These are phyloP conservation scores for Balaeniceps rex DNA, from an alignment of 2,113 vertebrate genomes.

Conservation along the genomic window DNA sequence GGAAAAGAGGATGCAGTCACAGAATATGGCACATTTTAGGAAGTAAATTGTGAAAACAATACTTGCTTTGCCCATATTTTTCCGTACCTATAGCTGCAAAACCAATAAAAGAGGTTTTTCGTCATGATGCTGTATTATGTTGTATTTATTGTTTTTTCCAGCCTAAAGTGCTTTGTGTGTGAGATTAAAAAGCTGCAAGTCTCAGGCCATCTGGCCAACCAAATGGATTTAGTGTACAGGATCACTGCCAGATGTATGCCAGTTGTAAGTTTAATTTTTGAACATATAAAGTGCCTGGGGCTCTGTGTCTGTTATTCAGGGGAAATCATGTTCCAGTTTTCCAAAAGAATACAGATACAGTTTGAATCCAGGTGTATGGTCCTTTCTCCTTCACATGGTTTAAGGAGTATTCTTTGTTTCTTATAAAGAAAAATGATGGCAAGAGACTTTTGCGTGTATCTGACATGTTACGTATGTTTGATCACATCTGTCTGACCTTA, in stretches of 20 bases:
- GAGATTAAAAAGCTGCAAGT: constrained; percentile 89
- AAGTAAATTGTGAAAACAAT: background rate
- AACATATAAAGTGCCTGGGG: constrained; percentile 78
- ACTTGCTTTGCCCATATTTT: constrained; percentile 39
- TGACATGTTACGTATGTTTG: background rate
- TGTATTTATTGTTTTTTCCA: constrained; percentile 57
- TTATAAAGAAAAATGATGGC: background rate
- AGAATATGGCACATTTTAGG: background rate
- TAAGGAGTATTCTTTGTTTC: background rate
- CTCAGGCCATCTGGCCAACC: constrained; percentile 85
- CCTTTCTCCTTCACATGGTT: constrained; percentile 14
- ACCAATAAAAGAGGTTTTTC: constrained; percentile 18
- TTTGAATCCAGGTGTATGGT: background rate
- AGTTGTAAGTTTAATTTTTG: constrained; percentile 88
- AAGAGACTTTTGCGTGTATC: background rate
- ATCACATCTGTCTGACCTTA: constrained; percentile 52
- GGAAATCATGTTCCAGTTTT: constrained; percentile 49
- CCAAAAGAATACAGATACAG: background rate
- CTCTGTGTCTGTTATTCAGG: constrained; percentile 70
- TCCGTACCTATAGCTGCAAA: background rate
- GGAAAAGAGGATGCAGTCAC: background rate
- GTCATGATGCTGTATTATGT: constrained; percentile 59
- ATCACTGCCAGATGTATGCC: constrained; percentile 79
- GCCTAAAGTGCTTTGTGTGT: constrained; percentile 74
- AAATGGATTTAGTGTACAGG: constrained; percentile 78